Base-by-base conservation (phyloP, 2,888 invertebrate species). In the Agrotis ipsilon region DNA sequence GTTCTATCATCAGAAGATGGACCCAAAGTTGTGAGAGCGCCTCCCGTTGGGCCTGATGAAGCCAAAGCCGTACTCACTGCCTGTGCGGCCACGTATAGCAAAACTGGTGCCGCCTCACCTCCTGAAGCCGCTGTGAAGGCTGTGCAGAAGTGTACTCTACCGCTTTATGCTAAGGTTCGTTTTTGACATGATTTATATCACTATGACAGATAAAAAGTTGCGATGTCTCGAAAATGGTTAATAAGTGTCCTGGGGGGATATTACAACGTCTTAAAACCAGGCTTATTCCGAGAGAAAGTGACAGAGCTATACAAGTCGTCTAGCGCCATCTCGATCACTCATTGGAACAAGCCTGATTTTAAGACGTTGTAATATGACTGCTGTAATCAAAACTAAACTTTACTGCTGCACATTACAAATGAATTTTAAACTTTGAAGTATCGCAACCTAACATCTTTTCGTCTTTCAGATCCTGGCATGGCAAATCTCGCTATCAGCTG, bases 121-220 rank as follows among this genome's bases (percentile, higher is more conserved):
- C 97, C 97, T 49, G 96, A 97, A 27, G 95, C 96, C 0, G 97
- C 97, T 1, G 95, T 97, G 60, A 96, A 96, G 69, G 97, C 97
- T 24, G 97, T 97, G 7, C 96, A 97, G 78, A 97, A 97, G 80
- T 97, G 97, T 87, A 97, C 97, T 19, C 90, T 97, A 72, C 97
- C 97, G 6, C 94, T 97, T n/a, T 97, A 97, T 87, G 97, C 97
- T 82, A 97, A 97, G 96, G 97, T 97, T 66, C 5, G 80, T 81
- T 80, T 75, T 72, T n/a, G 0, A 18, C 32, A 16, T 27, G 16
- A 27, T 49, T 27, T n/a, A 6, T 55, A n/a, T 55, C n/a, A 1
- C 32, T n/a, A n/a, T 3, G n/a, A 27, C 11, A 39, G 9, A 7
- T 9, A 39, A 39, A 39, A 39, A 32, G n/a, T 32, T 32, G 27